Percentiles rank a stretch among this genome's conserved stretches.
These are phyloP conservation scores for Mnemiopsis leidyi DNA, from an alignment of 37 sponge, comb jelly and placozoan genomes.

Conservation along the genomic window DNA sequence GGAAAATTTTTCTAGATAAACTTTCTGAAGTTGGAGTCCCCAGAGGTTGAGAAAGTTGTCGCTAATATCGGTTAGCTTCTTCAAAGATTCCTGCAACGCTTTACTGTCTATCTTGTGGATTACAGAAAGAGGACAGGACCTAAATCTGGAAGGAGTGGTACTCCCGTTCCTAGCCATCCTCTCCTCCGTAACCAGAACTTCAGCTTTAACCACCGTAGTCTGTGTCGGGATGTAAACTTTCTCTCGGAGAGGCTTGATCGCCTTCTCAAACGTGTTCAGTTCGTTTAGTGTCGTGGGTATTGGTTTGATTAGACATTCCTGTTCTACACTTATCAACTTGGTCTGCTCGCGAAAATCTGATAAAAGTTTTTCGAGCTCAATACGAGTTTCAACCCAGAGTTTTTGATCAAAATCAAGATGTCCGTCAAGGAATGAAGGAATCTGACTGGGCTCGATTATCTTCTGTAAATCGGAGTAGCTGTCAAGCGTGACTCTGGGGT, in stretches of 20 bases:
- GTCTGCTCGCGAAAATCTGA: neutral
- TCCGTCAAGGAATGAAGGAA: neutral
- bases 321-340: neutral
- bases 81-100: neutral
- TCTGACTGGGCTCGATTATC: neutral
- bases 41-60: conserved; percentile 50
- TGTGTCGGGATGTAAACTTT: neutral
- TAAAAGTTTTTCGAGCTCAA: neutral
- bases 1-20: neutral
- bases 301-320: neutral
- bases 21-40: conserved; percentile 31
- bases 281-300: neutral
- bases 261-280: neutral
- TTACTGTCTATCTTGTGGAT: neutral
- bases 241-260: neutral
- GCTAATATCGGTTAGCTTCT: neutral
- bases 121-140: conserved; percentile 15
- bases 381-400: conserved; percentile 26
- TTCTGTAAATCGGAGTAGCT: neutral
- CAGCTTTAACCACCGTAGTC: neutral
- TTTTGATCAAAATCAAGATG: neutral
- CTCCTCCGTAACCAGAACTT: neutral
- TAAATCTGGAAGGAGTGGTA: neutral
- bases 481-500: neutral
- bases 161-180: neutral